Base-by-base conservation (phyloP, 1,140 invertebrate species). In the Scaptomyza hsui region DNA sequence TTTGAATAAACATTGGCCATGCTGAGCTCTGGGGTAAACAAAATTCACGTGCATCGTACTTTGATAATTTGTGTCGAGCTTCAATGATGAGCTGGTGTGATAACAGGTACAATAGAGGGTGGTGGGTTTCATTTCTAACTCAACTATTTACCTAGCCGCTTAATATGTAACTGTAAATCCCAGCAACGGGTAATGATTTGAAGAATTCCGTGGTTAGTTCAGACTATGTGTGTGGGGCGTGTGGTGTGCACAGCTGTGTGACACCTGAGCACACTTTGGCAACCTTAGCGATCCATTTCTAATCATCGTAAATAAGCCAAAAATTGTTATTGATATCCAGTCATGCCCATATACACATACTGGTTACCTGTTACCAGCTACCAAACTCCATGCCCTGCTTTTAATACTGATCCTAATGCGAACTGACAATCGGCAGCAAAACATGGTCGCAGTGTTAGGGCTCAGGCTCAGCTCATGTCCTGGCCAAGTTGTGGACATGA, bases 401-500 rank as follows among this genome's bases (percentile, higher is more conserved):
- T 63, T 16, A 24, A 26, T 24, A 24, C 45, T 65, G 64, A 89
- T 59, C 55, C 78, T 86, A 86, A 86, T 86, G 59, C 78, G 49
- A 52, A 70, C 61, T 72, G 82, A 82, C 82, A 86, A 72, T 89
- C 78, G 78, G 75, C 78, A 81, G 79, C 83, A 86, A 77, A 76
- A 70, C 60, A 71, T 57, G 69, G 63, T 1, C 60, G 74, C 60
- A 63, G 39, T 41, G 45, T 32, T 13, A 61, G 32, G 32, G 19
- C 29, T 41, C 57, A 51, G 19, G 52, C 51, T 48, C 42, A 37
- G 37, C 76, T 73, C 81, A 86, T 67, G 70, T 85, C 81, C 77
- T 88, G 72, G 45, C 56, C 64, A 64, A 75, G 78, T 85, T 85
- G 63, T 67, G 57, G 63, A 82, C 72, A 61, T 85, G 82, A 82